Evolutionary conservation across 2,888 invertebrate species (phyloP).

Genomic region (Callosobruchus maculatus): DNA sequence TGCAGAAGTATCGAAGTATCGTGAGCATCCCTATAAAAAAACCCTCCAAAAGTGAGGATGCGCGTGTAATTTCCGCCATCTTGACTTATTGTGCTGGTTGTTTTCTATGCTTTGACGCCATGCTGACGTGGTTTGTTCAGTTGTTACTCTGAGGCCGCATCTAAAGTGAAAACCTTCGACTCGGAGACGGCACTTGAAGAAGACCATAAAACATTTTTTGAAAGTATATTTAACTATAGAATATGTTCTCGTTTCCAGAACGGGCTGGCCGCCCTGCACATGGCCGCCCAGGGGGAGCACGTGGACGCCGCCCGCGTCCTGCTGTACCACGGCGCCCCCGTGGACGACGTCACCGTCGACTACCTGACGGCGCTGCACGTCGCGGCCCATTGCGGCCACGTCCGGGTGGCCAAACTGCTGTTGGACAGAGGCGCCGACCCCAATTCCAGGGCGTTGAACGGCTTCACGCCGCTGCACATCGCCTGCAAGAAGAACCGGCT

Average conservation of each 20-base stretch:
- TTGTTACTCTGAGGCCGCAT: too few relatives aligned
- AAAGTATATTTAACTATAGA: too few relatives aligned
- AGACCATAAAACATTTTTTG: too few relatives aligned
- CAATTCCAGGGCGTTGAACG: conserved; percentile 93
- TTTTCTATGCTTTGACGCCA: too few relatives aligned
- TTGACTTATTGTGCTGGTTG: too few relatives aligned
- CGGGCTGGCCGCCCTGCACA: conserved; percentile 94
- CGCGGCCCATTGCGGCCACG: conserved; percentile 91
- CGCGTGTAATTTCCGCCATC: too few relatives aligned
- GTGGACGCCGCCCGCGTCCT: conserved; percentile 92
- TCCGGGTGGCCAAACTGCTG: conserved; percentile 86
- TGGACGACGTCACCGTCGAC: conserved; percentile 98
- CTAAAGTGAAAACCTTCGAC: too few relatives aligned
- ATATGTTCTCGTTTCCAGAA: conserved; percentile 53
- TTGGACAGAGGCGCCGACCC: conserved; percentile 95
- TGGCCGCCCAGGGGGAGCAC: conserved; percentile 98
- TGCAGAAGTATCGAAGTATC: too few relatives aligned
- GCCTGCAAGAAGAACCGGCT: conserved; percentile 98
- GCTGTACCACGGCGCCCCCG: conserved; percentile 91
- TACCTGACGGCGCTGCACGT: conserved; percentile 96
- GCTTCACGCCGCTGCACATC: conserved; percentile 96
- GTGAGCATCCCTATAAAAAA: too few relatives aligned
- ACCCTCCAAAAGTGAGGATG: too few relatives aligned
- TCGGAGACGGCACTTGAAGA: too few relatives aligned
- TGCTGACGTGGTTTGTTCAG: too few relatives aligned